Base-by-base conservation (phyloP, 2,888 invertebrate genomes). In the Campoplex nolae region DNA sequence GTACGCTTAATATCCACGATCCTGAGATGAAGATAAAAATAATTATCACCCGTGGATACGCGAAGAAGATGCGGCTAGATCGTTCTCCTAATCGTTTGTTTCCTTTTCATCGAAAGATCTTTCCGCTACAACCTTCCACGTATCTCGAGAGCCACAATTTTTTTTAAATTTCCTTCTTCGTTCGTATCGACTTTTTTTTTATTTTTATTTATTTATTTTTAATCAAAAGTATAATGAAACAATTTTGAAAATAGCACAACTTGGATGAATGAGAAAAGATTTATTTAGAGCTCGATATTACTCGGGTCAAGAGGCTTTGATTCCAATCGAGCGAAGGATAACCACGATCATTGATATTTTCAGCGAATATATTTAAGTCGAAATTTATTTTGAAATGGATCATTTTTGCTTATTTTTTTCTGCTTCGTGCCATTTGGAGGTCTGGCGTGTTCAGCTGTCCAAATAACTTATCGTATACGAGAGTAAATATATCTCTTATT, bases 1-100 rank as follows among this genome's bases (percentile, higher is more conserved):
- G 75, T 62, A 75, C 83, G 81, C 68, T 70, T 38, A 82, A 75
- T 80, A 74, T 83, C 67, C 32, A 62, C 28, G 77, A 93, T 93
- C 91, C 91, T 90, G 91, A 92, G 93, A 92, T 87, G 38, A 81
- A 90, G 93, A 93, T 93, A 94, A 90, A 91, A 91, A 92, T 93
- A 93, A 94, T 94, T 92, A 93, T 92, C 91, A 91, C 89, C 88
- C 88, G 67, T 84, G 83, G 56, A 73, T 51, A 65, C 73, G 65
- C 78, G 65, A 81, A 82, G 76, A 51, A 84, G 85, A 88, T 79
- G 65, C 4, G 4, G 85, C 88, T 87, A 79, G 88, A 88, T 89
- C 89, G 86, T 89, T 88, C 87, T 88, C 81, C 84, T 89, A 89
- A 89, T 89, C 88, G 88, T 88, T 89, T 87, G 85, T 88, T 89